Percentiles rank a stretch among this genome's conserved stretches.
These are phyloP conservation scores for Coregonus clupeaformis DNA, from an alignment of 2,113 vertebrate genomes.

Conservation along the genomic window DNA sequence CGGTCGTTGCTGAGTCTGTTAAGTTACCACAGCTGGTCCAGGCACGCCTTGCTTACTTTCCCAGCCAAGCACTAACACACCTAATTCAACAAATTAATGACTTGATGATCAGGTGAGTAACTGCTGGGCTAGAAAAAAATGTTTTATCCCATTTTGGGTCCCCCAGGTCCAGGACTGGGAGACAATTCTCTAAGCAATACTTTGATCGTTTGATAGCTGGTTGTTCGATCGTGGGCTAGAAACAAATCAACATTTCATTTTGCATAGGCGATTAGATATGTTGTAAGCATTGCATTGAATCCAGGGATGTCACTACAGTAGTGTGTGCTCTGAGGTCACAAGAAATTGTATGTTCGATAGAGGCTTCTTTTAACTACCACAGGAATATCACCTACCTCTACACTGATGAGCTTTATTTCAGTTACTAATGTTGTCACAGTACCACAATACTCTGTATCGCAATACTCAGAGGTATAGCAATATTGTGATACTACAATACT, in stretches of 20 bases:
- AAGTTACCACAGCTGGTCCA: constrained; percentile 26
- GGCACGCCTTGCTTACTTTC: constrained; percentile 45
- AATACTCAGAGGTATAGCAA: too few relatives aligned
- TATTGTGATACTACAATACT: too few relatives aligned
- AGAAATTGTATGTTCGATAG: neutral
- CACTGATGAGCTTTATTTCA: neutral
- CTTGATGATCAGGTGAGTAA: neutral
- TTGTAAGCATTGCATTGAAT: neutral
- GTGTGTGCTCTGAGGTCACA: neutral
- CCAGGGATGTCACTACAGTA: neutral
- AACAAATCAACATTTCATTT: too few relatives aligned
- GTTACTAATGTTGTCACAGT: neutral
- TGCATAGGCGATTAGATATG: too few relatives aligned
- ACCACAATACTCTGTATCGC: too few relatives aligned
- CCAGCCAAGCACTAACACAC: neutral
- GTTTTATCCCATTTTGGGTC: too few relatives aligned
- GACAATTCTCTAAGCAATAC: neutral
- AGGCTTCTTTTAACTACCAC: neutral
- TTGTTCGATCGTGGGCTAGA: too few relatives aligned
- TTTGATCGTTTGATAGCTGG: neutral
- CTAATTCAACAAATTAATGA: too few relatives aligned
- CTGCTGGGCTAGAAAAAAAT: too few relatives aligned
- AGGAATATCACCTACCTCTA: constrained; percentile 6
- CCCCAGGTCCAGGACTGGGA: too few relatives aligned
- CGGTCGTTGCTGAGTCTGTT: constrained; percentile 26